These are phyloP conservation scores for Morbakka virulenta DNA, from an alignment of 30 jellyfish, hydroid and myxozoan species.

Conservation along the genomic window DNA sequence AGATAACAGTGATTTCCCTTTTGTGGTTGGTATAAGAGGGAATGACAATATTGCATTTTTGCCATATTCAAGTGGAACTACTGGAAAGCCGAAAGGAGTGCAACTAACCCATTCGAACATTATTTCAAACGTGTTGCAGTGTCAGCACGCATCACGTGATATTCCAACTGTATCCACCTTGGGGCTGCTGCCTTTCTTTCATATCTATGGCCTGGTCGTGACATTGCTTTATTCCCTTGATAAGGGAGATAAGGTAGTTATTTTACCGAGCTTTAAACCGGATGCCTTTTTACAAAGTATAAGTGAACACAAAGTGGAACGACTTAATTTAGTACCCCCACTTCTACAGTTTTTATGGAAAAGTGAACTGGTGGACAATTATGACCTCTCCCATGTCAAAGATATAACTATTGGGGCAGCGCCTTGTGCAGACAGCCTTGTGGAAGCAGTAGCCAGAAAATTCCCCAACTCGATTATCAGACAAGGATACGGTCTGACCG, in stretches of 20 bases:
- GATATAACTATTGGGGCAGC: constrained; percentile 81
- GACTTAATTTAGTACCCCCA: constrained; percentile 72
- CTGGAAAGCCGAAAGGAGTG: constrained; percentile 93
- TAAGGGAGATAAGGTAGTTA: constrained; percentile 38
- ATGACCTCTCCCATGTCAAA: constrained; percentile 58
- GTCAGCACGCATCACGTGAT: constrained; percentile 1
- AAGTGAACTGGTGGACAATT: constrained; percentile 65
- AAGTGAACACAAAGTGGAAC: constrained; percentile 10
- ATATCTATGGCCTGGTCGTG: constrained; percentile 63
- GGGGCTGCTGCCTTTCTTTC: constrained; percentile 73
- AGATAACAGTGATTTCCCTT: neutral
- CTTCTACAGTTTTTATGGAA: constrained; percentile 61
- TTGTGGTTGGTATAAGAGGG: neutral
- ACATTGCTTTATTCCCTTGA: constrained; percentile 27
- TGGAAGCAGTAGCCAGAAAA: constrained; percentile 25
- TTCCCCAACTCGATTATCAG: neutral
- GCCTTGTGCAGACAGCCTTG: constrained; percentile 53
- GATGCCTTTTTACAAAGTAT: constrained; percentile 51
- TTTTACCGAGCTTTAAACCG: constrained; percentile 76
- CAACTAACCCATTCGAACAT: constrained; percentile 72
- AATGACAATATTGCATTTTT: constrained; percentile 49
- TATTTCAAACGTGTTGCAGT: constrained; percentile 57
- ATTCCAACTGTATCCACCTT: constrained; percentile 32
- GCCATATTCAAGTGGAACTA: constrained; percentile 93
- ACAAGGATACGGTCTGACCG: constrained; percentile 70